Evolutionary conservation across 2,797 vertebrate species (phyloP).

Genomic region (Sebastes aleutianus): DNA sequence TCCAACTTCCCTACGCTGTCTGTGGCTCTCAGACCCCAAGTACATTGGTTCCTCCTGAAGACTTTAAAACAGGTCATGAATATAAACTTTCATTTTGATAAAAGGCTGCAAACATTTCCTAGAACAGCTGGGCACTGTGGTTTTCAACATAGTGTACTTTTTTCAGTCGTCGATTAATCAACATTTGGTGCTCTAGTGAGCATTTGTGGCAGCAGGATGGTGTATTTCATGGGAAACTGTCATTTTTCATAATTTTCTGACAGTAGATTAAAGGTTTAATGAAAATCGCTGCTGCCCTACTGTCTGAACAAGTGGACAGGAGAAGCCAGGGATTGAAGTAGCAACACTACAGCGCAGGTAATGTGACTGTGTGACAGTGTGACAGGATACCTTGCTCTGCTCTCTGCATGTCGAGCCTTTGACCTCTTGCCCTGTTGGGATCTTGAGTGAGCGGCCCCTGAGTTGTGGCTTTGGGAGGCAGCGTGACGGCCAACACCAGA

Average conservation of each 20-base stretch:
- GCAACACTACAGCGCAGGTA: background rate
- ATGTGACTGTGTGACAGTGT: background rate
- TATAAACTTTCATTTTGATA: no score
- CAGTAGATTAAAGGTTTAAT: background rate
- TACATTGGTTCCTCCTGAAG: no score
- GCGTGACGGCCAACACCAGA: conserved; percentile 86
- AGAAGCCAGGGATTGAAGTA: background rate
- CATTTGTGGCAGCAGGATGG: background rate
- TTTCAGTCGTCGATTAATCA: background rate
- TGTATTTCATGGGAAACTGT: background rate
- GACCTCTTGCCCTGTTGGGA: conserved; percentile 91
- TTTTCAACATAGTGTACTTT: no score
- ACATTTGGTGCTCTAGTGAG: background rate
- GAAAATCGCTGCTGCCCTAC: background rate
- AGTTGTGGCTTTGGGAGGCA: conserved; percentile 84
- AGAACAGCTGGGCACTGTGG: background rate
- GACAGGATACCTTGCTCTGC: conserved; percentile 82
- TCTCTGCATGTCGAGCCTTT: conserved; percentile 83
- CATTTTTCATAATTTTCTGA: background rate
- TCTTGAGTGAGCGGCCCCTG: conserved; percentile 84
- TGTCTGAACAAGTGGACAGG: background rate
- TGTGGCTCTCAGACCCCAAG: no score
- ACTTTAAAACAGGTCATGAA: no score
- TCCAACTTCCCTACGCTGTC: no score
- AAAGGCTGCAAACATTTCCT: no score